phyloP scores from a whole-genome alignment of 2,797 vertebrate genomes.

The Enoplosus armatus region DNA sequence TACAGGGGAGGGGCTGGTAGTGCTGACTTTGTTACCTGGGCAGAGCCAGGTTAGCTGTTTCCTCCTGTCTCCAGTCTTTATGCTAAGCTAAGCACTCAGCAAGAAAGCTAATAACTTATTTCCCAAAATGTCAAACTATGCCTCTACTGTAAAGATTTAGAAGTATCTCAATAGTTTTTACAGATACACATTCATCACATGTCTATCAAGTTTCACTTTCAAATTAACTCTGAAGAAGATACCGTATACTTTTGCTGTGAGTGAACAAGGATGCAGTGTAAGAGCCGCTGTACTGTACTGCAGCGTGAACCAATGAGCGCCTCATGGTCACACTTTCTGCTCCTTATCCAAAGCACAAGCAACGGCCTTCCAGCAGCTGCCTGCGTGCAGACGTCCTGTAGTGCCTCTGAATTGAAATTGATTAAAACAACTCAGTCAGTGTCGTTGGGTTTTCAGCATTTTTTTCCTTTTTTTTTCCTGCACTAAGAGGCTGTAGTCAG shows the following conservation, averaged over 20 bases:
- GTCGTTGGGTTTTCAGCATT: constrained; percentile 12
- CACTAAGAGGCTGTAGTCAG: constrained; percentile 19
- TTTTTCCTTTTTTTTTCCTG: constrained; percentile 13
- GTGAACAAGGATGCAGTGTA: neutral
- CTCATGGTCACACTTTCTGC: constrained; percentile 20
- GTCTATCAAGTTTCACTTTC: neutral
- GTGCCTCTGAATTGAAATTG: constrained; percentile 33
- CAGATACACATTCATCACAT: neutral
- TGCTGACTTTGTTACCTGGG: neutral
- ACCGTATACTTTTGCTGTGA: neutral
- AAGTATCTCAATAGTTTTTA: neutral
- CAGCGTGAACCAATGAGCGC: neutral
- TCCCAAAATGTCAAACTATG: neutral
- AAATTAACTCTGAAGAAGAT: neutral
- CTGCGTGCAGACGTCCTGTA: constrained; percentile 12
- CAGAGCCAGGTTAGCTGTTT: neutral
- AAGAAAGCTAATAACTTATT: neutral
- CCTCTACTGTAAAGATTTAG: neutral
- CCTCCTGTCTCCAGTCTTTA: neutral
- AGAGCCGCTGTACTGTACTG: neutral
- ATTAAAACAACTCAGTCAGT: constrained; percentile 43
- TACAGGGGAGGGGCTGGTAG: neutral
- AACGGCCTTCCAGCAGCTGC: constrained; percentile 25
- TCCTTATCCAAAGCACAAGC: constrained; percentile 24
- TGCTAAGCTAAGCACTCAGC: neutral